These are phyloP conservation scores for Leptinotarsa defecta DNA, from an alignment of 1,140 invertebrate species.

Conservation along the genomic window DNA sequence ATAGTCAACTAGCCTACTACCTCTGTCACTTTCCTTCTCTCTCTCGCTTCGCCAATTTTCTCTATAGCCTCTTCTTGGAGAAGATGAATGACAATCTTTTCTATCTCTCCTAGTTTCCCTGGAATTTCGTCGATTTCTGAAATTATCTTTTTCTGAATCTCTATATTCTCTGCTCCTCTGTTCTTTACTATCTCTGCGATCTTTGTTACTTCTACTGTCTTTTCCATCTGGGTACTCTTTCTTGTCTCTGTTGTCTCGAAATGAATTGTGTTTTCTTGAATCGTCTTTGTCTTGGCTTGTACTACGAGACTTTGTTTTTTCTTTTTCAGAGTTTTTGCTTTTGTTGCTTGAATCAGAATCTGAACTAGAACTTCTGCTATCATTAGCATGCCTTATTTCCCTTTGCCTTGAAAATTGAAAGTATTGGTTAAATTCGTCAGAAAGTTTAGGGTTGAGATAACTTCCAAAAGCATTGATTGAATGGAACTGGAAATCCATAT, in stretches of 20 bases:
- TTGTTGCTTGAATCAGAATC: conserved; percentile 39
- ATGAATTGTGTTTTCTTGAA: background rate
- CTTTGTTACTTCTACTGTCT: conserved; percentile 21
- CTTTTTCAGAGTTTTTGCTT: conserved; percentile 30
- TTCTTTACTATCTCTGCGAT: conserved; percentile 30
- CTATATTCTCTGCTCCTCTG: conserved; percentile 30
- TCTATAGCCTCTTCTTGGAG: conserved; percentile 38
- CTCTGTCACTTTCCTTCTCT: conserved; percentile 34
- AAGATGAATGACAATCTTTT: conserved; percentile 34
- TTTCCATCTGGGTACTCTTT: conserved; percentile 4
- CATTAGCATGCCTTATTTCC: conserved; percentile 54
- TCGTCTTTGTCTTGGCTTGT: conserved; percentile 28
- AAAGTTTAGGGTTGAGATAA: too few relatives aligned
- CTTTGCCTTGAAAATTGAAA: conserved; percentile 47
- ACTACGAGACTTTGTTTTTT: conserved; percentile 38
- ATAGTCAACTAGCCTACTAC: conserved; percentile 24
- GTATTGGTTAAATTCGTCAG: too few relatives aligned
- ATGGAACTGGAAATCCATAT: too few relatives aligned
- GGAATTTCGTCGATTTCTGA: conserved; percentile 27
- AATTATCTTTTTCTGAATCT: conserved; percentile 31
- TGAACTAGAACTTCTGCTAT: conserved; percentile 47
- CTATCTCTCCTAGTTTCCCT: conserved; percentile 30
- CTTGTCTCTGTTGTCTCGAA: background rate
- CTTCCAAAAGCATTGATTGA: too few relatives aligned
- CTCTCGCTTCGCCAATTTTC: conserved; percentile 38